phyloP scores from a whole-genome alignment of 2,797 vertebrate genomes.

The Pterois miles region DNA sequence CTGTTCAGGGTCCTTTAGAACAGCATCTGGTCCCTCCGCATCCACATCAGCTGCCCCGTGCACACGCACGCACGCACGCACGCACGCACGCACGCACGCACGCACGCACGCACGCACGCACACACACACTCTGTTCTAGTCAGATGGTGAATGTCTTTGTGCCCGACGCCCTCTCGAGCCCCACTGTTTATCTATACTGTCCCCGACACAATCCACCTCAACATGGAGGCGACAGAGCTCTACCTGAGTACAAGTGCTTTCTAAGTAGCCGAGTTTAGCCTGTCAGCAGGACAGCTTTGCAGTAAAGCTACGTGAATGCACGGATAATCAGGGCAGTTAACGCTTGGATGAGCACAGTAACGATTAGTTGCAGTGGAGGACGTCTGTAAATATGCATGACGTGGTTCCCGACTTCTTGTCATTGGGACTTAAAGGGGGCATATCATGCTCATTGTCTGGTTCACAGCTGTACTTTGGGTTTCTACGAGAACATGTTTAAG shows the following conservation, averaged over 20 bases:
- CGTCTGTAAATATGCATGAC: constrained; percentile 67
- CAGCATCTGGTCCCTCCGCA: constrained; percentile 67
- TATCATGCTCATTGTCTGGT: too few species aligned
- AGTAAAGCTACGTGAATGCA: constrained; percentile 39
- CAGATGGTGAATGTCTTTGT: constrained; percentile 47
- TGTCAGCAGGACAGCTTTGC: constrained; percentile 39
- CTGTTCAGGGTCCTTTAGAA: constrained; percentile 66
- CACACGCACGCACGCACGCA: neutral
- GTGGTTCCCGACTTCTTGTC: constrained; percentile 42
- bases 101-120: neutral
- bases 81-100: neutral
- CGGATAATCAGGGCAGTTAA: constrained; percentile 36
- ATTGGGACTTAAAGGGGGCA: constrained; percentile 47
- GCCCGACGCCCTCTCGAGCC: constrained; percentile 43
- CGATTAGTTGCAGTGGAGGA: constrained; percentile 66
- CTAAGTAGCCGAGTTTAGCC: constrained; percentile 45
- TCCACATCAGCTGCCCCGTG: constrained; percentile 15
- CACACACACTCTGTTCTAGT: constrained; percentile 11
- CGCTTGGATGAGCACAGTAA: constrained; percentile 51
- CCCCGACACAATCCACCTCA: constrained; percentile 43
- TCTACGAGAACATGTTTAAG: too few species aligned
- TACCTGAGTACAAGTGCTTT: constrained; percentile 31
- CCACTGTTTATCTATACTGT: constrained; percentile 62
- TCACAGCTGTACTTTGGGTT: too few species aligned
- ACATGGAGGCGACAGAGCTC: constrained; percentile 33